phyloP scores from a whole-genome alignment of 2,888 invertebrate species.

The Cheilosia urbana region DNA sequence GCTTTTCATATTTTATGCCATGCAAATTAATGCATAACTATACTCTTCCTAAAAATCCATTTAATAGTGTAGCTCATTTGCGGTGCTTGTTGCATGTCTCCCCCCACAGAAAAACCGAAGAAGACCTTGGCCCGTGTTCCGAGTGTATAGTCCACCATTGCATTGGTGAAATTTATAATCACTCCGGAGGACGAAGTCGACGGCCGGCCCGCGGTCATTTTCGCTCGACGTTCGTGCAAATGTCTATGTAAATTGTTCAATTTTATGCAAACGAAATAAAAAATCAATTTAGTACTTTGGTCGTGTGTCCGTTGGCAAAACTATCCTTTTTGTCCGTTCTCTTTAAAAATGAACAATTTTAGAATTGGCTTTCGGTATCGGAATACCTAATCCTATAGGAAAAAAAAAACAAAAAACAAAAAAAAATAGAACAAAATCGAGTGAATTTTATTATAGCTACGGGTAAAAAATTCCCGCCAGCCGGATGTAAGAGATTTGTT shows the following conservation, averaged over 20 bases:
- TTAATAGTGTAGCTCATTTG: constrained; percentile 38
- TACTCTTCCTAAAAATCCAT: constrained; percentile 34
- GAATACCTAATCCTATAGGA: background rate
- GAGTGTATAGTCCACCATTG: constrained; percentile 15
- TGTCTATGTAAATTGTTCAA: constrained; percentile 73
- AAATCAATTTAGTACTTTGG: constrained; percentile 73
- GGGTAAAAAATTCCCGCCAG: constrained; percentile 77
- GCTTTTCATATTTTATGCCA: constrained; percentile 9
- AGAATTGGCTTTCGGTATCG: constrained; percentile 38
- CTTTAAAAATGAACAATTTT: constrained; percentile 50
- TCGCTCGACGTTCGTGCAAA: constrained; percentile 66
- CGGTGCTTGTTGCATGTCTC: constrained; percentile 65
- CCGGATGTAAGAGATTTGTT: constrained; percentile 83
- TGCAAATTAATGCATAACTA: constrained; percentile 60
- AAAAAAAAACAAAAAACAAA: background rate
- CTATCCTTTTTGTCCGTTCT: constrained; percentile 16
- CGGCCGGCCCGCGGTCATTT: constrained; percentile 14
- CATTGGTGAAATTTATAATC: constrained; percentile 58
- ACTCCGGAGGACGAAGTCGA: constrained; percentile 35
- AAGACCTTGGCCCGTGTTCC: constrained; percentile 49
- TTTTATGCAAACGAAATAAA: constrained; percentile 71
- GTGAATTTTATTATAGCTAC: constrained; percentile 58
- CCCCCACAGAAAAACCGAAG: background rate
- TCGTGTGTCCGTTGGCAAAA: constrained; percentile 56
- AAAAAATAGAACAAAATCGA: too few relatives aligned